These are phyloP conservation scores for Micrasema longulum DNA, from an alignment of 1,140 invertebrate genomes.

Conservation along the genomic window DNA sequence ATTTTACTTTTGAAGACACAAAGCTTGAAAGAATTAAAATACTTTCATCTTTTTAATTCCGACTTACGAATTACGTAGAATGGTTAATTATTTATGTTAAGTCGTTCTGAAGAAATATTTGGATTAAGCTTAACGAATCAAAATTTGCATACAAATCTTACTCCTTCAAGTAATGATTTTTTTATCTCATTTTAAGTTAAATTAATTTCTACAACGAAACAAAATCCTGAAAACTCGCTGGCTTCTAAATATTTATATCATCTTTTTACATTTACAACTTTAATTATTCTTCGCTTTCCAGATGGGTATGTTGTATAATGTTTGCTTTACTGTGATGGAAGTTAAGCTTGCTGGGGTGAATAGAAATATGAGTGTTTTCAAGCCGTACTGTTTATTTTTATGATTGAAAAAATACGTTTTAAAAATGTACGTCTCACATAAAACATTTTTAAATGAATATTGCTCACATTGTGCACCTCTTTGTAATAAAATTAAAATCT, in stretches of 20 bases:
- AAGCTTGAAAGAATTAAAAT: background rate
- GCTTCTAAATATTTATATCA: slow-evolving; percentile 52
- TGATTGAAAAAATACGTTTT: slow-evolving; percentile 17
- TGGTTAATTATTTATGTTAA: slow-evolving; percentile 11
- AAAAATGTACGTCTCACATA: background rate
- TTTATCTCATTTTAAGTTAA: slow-evolving; percentile 31
- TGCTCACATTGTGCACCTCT: too few species aligned
- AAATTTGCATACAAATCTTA: slow-evolving; percentile 34
- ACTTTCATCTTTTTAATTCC: background rate
- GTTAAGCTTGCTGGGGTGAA: slow-evolving; percentile 16
- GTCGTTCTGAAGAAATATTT: background rate
- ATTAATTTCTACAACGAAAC: slow-evolving; percentile 38
- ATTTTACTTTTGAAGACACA: background rate
- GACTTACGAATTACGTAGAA: background rate
- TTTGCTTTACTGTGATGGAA: slow-evolving; percentile 18
- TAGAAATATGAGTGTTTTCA: slow-evolving; percentile 14
- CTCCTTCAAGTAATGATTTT: slow-evolving; percentile 25
- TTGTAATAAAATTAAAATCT: too few species aligned
- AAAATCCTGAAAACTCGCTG: slow-evolving; percentile 47
- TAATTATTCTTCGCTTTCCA: slow-evolving; percentile 47
- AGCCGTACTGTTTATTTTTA: slow-evolving; percentile 12
- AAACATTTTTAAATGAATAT: too few species aligned
- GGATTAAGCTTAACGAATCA: slow-evolving; percentile 17
- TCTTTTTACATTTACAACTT: slow-evolving; percentile 47
- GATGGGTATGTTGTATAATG: slow-evolving; percentile 17